phyloP scores from a whole-genome alignment of 2,797 vertebrate species.

The Acanthis flammea region DNA sequence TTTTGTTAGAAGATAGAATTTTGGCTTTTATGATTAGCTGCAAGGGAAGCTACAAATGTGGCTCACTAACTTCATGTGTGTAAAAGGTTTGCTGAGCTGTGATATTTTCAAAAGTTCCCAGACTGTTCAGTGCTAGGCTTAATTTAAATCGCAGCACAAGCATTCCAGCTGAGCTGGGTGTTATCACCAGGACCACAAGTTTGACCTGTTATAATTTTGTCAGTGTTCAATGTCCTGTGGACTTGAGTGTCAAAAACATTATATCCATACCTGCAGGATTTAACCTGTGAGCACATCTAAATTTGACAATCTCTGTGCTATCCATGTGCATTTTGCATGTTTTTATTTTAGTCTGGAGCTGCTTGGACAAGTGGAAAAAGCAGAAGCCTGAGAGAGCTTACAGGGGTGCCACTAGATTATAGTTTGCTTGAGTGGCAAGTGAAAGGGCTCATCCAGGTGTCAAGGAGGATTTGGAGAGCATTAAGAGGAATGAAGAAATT shows the following conservation, averaged over 20 bases:
- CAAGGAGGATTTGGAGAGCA: background rate
- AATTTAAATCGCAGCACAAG: background rate
- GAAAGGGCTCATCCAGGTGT: conserved; percentile 19
- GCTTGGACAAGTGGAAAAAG: background rate
- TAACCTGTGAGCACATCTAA: background rate
- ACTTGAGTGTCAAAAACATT: background rate
- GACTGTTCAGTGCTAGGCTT: background rate
- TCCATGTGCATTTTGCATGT: background rate
- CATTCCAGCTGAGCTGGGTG: background rate
- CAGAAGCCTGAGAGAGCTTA: background rate
- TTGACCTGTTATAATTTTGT: background rate
- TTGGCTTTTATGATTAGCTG: background rate
- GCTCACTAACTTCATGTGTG: fast-evolving
- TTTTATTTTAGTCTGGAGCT: background rate
- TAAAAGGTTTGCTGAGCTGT: background rate
- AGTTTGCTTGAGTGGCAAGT: background rate
- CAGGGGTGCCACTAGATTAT: background rate
- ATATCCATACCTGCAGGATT: background rate
- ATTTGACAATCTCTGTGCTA: background rate
- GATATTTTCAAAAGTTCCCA: background rate
- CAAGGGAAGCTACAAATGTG: background rate
- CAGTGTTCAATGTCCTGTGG: background rate
- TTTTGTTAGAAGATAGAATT: background rate
- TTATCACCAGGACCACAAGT: background rate
- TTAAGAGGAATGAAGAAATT: conserved; percentile 27